These are phyloP conservation scores for Odontocolon sp. DNA, from an alignment of 2,888 invertebrate species.

Conservation along the genomic window DNA sequence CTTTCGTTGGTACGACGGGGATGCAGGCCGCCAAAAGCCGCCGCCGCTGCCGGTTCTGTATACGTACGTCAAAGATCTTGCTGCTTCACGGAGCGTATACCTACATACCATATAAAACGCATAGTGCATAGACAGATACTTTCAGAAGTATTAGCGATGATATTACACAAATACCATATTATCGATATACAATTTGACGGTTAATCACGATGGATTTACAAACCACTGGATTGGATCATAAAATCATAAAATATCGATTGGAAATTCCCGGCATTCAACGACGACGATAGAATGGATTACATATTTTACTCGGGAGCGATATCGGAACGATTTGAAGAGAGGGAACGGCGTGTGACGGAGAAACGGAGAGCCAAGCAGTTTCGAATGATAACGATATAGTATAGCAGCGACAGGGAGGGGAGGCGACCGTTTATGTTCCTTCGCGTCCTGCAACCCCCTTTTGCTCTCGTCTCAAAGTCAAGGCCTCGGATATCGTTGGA, in stretches of 20 bases:
- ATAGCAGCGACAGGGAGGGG: not conserved
- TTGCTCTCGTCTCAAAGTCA: conserved; percentile 68
- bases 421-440: conserved; percentile 6
- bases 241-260: not conserved
- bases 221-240: conserved; percentile 23
- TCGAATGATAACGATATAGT: conserved; percentile 42
- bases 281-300: conserved; percentile 29
- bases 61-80: conserved; percentile 54
- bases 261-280: not conserved
- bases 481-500: conserved; percentile 72
- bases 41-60: conserved; percentile 41
- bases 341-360: too few relatives aligned
- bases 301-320: conserved; percentile 20
- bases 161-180: not conserved
- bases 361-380: conserved; percentile 7
- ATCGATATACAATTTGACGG: not conserved
- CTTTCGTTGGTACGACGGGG: conserved; percentile 2
- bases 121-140: too few relatives aligned
- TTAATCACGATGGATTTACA: conserved; percentile 10
- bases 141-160: not conserved
- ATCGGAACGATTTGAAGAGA: conserved; percentile 2
- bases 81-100: conserved; percentile 51
- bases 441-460: conserved; percentile 11
- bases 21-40: conserved; percentile 33
- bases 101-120: too few relatives aligned